Evolutionary conservation across 1,140 invertebrate genomes (phyloP), one percentile per base, ranked within the genome.

Genomic region (Colletes gigas): DNA sequence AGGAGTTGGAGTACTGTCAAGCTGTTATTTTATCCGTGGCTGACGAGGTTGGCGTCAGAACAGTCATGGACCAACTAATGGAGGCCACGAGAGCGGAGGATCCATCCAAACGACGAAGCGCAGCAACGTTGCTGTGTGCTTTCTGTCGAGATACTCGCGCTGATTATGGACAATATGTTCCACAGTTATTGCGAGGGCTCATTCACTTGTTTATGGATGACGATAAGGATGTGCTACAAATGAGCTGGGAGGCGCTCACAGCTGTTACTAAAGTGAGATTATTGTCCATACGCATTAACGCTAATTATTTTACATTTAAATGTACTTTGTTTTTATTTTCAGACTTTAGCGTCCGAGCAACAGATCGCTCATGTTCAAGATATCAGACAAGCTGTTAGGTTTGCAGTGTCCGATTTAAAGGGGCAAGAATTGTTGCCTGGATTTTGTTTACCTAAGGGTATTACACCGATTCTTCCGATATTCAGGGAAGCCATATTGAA

Each of bases 401-500:
- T 97, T 94, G 98, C 98, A 57, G 95, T 97, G 6, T 97, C 97
- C 60, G 98, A 99, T 91, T 94, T 98, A 50, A 97, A 97, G 90
- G 96, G 95, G 1, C 94, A 96, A 65, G 95, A 96, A 85, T 91
- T 96, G 30, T 92, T 99, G 71, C 98, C 98, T 66, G 98, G 98
- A n/a, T 98, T 99, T 90, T 99, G 98, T 92, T 93, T 99, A 82
- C 97, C 98, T 0, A 99, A 99, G 93, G 98, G 98, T 73, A 98
- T 99, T 52, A 96, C 97, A 17, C 98, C 98, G 15, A 96, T 99
- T 55, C 94, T 99, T 62, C 98, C 98, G 0, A 96, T 99, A 67
- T 99, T 99, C 94, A 95, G 99, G 54, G 99, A 99, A 94, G 98
- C 98, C 0, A 97, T 99, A 88, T 93, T 99, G 15, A 99, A 98